Base-by-base conservation (phyloP, 2,113 vertebrate genomes). In the Aegypius monachus region DNA sequence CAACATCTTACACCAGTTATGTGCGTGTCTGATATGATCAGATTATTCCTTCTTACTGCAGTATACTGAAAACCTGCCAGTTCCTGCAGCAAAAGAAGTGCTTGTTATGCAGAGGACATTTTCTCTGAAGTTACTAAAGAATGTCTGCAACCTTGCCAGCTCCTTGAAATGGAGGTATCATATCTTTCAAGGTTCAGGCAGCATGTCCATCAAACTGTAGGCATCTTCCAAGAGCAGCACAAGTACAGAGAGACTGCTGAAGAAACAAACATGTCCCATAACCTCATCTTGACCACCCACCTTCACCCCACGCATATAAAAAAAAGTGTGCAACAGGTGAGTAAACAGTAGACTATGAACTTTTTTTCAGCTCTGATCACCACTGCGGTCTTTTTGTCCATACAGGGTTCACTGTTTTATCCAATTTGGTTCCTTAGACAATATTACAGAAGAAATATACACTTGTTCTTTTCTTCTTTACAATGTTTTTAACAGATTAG, bases 11-110 rank as follows among this genome's bases (percentile, higher is more conserved):
- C 11, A 79, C 43, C 36, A 80, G 29, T 86, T 92, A 7, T n/a
- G 6, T 40, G 55, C 20, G 48, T 65, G 14, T 58, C 21, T 82
- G 73, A 84, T 73, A 29, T 78, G 82, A 90, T 77, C 75, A 62
- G 78, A 73, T 73, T 86, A 77, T 92, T 94, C 48, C 15, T 72
- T 82, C 50, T 90, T 94, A 95, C 81, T 97, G 92, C 81, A 94
- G 63, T 94, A 93, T 94, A 94, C 90, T 82, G 87, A 97, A 97
- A 96, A 90, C 36, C 71, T 95, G 93, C 81, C 92, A 93, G 71
- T 88, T 90, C 32, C 93, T 96, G 88, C 81, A 78, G 81, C 34
- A 86, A 79, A 63, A 75, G 23, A 65, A n/a, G 14, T 61, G 66
- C 62, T 93, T 95, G 48, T 80, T 93, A 92, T 86, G 97, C 85